phyloP scores from a whole-genome alignment of 2,113 vertebrate genomes.

The Cebidichthys violaceus region DNA sequence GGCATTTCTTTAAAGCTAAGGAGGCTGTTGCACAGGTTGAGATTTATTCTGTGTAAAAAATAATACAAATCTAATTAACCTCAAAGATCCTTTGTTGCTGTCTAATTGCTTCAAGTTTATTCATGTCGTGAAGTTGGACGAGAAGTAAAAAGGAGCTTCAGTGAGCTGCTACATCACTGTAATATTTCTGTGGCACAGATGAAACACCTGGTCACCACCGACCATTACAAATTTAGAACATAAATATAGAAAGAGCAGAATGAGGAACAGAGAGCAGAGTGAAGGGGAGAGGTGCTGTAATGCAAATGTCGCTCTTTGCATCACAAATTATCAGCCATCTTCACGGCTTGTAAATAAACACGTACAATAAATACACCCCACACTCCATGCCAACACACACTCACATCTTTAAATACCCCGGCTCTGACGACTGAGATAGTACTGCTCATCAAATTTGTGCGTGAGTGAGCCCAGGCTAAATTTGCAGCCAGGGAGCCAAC shows the following conservation, averaged over 20 bases:
- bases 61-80: not conserved
- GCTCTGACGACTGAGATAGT: conserved; percentile 81
- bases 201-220: conserved; percentile 22
- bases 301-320: conserved; percentile 47
- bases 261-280: conserved; percentile 32
- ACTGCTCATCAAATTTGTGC: conserved; percentile 81
- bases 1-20: not conserved
- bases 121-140: not conserved
- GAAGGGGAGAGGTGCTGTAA: conserved; percentile 36
- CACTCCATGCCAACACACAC: conserved; percentile 58
- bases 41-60: not conserved
- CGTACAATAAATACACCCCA: conserved; percentile 51
- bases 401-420: conserved; percentile 76
- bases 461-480: conserved; percentile 81
- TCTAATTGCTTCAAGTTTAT: not conserved
- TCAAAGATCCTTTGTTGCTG: not conserved
- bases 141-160: conserved; percentile 1
- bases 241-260: conserved; percentile 45
- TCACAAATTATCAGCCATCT: conserved; percentile 54
- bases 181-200: conserved; percentile 27
- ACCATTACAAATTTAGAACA: conserved; percentile 20
- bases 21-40: not conserved
- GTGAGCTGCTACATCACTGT: conserved; percentile 29
- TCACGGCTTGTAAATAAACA: conserved; percentile 71
- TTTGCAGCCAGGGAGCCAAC: conserved; percentile 77